These are phyloP conservation scores for Lasioglossum oenotherae DNA, from an alignment of 2,888 invertebrate genomes.

Conservation along the genomic window DNA sequence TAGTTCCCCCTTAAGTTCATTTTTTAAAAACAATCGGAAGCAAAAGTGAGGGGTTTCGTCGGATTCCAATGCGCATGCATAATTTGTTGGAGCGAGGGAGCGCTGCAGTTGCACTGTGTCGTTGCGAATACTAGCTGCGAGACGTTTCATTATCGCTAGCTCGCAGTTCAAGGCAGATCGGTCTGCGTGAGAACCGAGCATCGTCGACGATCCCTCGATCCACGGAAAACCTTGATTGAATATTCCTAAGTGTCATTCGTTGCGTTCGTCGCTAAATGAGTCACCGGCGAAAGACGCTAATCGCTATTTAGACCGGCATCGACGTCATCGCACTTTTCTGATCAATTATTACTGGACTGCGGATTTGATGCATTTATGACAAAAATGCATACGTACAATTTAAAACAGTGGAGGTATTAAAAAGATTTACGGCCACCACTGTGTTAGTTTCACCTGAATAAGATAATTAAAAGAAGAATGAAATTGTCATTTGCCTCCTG, in stretches of 20 bases:
- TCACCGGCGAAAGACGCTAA: constrained; percentile 51
- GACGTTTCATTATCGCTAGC: constrained; percentile 60
- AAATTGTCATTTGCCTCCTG: no score
- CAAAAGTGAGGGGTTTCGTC: constrained; percentile 13
- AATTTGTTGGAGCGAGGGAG: constrained; percentile 33
- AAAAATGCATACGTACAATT: no score
- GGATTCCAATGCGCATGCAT: constrained; percentile 29
- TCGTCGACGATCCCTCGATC: constrained; percentile 60
- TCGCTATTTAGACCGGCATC: not conserved
- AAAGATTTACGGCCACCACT: no score
- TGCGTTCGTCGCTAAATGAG: constrained; percentile 52
- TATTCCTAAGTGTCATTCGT: constrained; percentile 65
- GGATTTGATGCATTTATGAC: no score
- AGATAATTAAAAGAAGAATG: no score
- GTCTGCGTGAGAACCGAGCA: constrained; percentile 65
- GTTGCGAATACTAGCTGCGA: constrained; percentile 20
- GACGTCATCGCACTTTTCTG: constrained; percentile 20
- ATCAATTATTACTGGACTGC: not conserved
- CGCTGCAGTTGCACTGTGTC: constrained; percentile 4
- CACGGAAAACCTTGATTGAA: constrained; percentile 61
- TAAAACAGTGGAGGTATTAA: no score
- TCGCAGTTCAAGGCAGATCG: constrained; percentile 65
- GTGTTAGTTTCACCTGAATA: no score
- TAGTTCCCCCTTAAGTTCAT: no score
- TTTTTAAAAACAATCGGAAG: not conserved